phyloP scores from a whole-genome alignment of 2,113 vertebrate genomes.

The Leuciscus idus region DNA sequence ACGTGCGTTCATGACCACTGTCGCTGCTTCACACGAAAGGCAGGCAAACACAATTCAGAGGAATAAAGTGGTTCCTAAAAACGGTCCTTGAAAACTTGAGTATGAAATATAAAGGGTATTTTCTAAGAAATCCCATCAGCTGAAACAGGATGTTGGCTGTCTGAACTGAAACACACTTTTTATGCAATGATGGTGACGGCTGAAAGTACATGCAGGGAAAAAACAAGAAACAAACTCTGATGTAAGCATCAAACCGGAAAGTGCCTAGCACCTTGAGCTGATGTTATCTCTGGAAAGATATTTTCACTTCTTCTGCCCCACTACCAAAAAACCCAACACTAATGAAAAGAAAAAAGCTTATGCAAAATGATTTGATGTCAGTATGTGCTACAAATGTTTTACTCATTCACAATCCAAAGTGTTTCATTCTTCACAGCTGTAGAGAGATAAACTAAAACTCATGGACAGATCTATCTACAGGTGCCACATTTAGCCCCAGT shows the following conservation, averaged over 20 bases:
- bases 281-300: slow-evolving; percentile 15
- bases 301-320: neutral
- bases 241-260: neutral
- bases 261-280: neutral
- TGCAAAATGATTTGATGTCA: neutral
- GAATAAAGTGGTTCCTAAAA: neutral
- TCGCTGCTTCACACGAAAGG: neutral
- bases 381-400: neutral
- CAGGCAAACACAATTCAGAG: neutral
- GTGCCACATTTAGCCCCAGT: neutral
- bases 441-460: neutral
- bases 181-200: neutral
- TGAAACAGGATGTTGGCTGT: slow-evolving; percentile 1
- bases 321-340: neutral
- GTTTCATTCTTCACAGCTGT: neutral
- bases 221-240: neutral
- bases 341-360: neutral
- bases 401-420: neutral
- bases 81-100: too few species aligned
- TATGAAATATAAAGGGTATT: neutral
- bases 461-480: slow-evolving; percentile 5
- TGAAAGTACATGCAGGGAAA: neutral
- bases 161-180: neutral
- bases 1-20: neutral
- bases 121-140: slow-evolving; percentile 9